Conservation (phyloP, 2,113 vertebrate species). For the Psittacula cyanocephala region DNA sequence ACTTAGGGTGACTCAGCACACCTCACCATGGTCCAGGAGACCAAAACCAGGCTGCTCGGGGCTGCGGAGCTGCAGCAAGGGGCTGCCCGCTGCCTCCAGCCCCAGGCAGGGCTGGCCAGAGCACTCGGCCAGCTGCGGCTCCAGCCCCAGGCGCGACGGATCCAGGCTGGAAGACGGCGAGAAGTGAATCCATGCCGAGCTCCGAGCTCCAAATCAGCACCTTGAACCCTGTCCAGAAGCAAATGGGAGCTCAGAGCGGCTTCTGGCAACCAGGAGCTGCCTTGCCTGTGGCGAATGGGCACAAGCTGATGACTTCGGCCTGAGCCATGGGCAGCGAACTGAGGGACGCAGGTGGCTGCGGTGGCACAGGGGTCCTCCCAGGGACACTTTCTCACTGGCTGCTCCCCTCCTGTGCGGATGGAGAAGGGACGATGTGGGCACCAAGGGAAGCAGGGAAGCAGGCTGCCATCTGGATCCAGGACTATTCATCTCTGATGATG, state of each 20-base stretch:
- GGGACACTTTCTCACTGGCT: background rate
- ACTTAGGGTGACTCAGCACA: background rate
- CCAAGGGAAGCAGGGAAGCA: background rate
- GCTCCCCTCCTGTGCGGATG: background rate
- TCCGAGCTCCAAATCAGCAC: background rate
- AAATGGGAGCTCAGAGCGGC: background rate
- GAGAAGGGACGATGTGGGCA: background rate
- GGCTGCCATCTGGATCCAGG: background rate
- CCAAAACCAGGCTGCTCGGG: background rate
- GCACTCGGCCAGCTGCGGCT: background rate
- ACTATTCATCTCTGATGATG: background rate
- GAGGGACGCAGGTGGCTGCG: background rate
- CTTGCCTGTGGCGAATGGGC: background rate
- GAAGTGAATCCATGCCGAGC: background rate
- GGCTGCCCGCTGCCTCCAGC: background rate
- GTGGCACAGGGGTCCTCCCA: background rate
- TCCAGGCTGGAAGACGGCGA: background rate
- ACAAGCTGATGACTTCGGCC: background rate
- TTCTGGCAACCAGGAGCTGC: background rate
- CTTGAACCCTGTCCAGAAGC: slow-evolving; percentile 1
- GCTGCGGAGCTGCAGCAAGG: background rate
- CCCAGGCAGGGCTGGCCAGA: background rate
- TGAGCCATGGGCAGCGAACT: background rate
- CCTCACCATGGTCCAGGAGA: fast-evolving
- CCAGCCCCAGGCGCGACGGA: fast-evolving